These are phyloP conservation scores for Ptilonorhynchus violaceus DNA, from an alignment of 2,113 vertebrate species.

Conservation along the genomic window DNA sequence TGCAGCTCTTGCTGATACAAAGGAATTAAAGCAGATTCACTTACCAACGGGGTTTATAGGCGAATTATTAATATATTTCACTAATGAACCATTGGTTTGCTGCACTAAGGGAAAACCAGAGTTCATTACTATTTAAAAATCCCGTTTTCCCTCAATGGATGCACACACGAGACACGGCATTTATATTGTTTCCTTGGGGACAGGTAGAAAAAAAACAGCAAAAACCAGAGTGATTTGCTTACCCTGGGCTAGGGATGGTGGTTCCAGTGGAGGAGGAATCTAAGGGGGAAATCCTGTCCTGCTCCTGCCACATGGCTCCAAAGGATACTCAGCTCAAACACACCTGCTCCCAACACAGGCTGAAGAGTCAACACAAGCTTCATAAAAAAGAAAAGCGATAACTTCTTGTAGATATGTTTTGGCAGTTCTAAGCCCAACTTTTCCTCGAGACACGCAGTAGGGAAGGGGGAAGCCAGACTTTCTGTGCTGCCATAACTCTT, in stretches of 20 bases:
- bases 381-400: neutral
- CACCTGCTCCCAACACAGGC: neutral
- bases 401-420: neutral
- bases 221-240: neutral
- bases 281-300: neutral
- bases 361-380: neutral
- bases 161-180: neutral
- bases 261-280: neutral
- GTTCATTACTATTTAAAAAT: neutral
- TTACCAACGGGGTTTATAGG: neutral
- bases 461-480: neutral
- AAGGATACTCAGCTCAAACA: neutral
- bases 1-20: neutral
- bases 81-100: neutral
- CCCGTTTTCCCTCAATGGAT: neutral
- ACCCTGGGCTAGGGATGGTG: neutral
- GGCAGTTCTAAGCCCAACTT: neutral
- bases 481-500: neutral
- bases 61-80: constrained; percentile 3
- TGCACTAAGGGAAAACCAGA: neutral
- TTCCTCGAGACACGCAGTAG: accelerated
- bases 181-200: neutral
- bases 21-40: constrained; percentile 4
- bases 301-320: neutral
- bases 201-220: neutral